phyloP scores from a whole-genome alignment of 2,113 vertebrate species.

The Otocyon megalotis region DNA sequence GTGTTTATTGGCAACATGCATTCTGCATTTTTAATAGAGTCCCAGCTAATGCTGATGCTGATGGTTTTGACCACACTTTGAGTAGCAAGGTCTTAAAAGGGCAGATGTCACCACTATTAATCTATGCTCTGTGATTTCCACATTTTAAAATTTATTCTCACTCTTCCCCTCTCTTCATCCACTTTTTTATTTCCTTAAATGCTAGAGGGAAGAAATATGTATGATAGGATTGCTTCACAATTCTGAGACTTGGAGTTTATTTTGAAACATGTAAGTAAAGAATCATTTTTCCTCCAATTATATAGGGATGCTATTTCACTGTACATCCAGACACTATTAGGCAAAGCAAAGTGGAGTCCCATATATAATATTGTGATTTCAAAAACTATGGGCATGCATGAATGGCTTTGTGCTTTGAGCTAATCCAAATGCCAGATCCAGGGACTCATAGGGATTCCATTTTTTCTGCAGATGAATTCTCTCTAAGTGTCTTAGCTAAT shows the following conservation, averaged over 20 bases:
- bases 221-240: not conserved
- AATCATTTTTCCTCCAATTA: not conserved
- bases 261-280: not conserved
- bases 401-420: not conserved
- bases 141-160: not conserved
- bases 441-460: not conserved
- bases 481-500: constrained; percentile 12
- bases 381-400: not conserved
- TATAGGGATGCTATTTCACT: not conserved
- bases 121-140: not conserved
- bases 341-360: not conserved
- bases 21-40: constrained; percentile 8
- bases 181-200: not conserved
- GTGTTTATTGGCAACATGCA: not conserved
- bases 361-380: not conserved
- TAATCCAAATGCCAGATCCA: constrained; percentile 20
- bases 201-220: not conserved
- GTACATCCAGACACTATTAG: not conserved
- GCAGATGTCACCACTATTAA: not conserved
- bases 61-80: not conserved
- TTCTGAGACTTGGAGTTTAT: not conserved
- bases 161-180: not conserved
- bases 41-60: not conserved
- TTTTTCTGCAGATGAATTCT: not conserved
- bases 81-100: not conserved